phyloP scores from a whole-genome alignment of 2,888 invertebrate species.

The Atethmia centrago region DNA sequence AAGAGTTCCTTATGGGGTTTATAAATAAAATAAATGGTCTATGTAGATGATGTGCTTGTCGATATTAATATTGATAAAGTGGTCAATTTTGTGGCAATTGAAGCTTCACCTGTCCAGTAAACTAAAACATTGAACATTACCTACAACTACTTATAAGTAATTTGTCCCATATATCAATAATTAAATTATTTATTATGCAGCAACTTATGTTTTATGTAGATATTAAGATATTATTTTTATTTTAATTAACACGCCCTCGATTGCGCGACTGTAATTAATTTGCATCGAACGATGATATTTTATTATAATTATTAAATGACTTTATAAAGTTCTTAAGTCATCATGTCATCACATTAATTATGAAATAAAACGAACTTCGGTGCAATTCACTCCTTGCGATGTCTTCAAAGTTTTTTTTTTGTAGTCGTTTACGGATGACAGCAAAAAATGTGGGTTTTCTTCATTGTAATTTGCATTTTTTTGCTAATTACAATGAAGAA shows the following conservation, averaged over 20 bases:
- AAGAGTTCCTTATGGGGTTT: neutral
- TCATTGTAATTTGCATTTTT: too few relatives aligned
- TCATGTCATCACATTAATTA: neutral
- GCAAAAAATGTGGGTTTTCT: too few relatives aligned
- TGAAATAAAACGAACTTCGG: slow-evolving; percentile 18
- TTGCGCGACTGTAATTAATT: slow-evolving; percentile 21
- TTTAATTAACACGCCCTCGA: slow-evolving; percentile 18
- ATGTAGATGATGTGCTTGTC: slow-evolving; percentile 2
- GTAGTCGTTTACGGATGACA: slow-evolving; percentile 29
- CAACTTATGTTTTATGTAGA: slow-evolving; percentile 3
- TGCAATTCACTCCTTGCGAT: slow-evolving; percentile 45
- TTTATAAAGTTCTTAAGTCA: neutral
- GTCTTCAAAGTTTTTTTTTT: slow-evolving; percentile 28
- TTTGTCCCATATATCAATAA: neutral
- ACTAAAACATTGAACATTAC: neutral
- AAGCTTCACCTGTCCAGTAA: too few relatives aligned
- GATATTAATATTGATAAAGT: neutral
- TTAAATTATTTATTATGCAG: slow-evolving; percentile 4
- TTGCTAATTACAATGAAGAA: neutral
- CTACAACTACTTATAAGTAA: neutral
- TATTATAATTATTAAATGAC: slow-evolving; percentile 1
- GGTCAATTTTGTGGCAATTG: neutral
- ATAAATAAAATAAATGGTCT: neutral
- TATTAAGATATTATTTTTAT: slow-evolving; percentile 10
- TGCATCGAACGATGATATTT: slow-evolving; percentile 19